Evolutionary conservation across 2,888 invertebrate genomes (phyloP), one percentile per base, ranked within the genome.

Genomic region (Metellina segmentata): DNA sequence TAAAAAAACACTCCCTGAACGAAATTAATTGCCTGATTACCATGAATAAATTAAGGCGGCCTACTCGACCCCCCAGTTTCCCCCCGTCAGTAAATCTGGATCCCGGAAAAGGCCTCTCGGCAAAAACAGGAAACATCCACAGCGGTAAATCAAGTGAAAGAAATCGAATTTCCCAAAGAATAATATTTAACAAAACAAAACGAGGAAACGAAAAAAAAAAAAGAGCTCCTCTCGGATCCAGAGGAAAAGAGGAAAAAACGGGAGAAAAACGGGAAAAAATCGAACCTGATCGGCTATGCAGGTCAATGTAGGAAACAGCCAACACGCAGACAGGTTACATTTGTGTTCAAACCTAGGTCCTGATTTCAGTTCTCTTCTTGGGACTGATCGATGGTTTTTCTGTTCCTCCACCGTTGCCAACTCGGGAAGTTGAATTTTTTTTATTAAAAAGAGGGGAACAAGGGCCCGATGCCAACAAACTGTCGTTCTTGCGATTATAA

Each of bases 311-410:
- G 51, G 34, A 52, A 51, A 85, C 81, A 85, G 48, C 79, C 89
- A 79, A 85, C 89, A 89, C 77, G 78, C 79, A 81, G 85, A 85
- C 90, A 85, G 90, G 85, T 90, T 90, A 90, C 90, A 90, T 85
- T 90, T 75, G 90, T 90, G 90, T 90, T 90, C 85, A 90, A 90
- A 90, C 90, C 85, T 85, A 34, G 53, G 90, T 85, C 69, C 75
- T 85, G 90, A 90, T 90, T 90, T 90, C 78, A 61, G 61, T 69
- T 77, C 70, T 81, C 70, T 86, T 70, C 78, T 74, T 34, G 16
- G 51, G 19, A 7, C 81, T 90, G 90, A 90, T 90, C 90, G 85
- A 90, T 90, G 81, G 72, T 53, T 34, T 34, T 77, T 53, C 78
- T 70, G 72, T 81, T 74, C 71, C 77, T 19, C 34, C 34, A 61